Percentiles rank a stretch among this genome's conserved stretches.
phyloP scores from a whole-genome alignment of 2,888 invertebrate genomes.

The Dicyrtoma fusca region DNA sequence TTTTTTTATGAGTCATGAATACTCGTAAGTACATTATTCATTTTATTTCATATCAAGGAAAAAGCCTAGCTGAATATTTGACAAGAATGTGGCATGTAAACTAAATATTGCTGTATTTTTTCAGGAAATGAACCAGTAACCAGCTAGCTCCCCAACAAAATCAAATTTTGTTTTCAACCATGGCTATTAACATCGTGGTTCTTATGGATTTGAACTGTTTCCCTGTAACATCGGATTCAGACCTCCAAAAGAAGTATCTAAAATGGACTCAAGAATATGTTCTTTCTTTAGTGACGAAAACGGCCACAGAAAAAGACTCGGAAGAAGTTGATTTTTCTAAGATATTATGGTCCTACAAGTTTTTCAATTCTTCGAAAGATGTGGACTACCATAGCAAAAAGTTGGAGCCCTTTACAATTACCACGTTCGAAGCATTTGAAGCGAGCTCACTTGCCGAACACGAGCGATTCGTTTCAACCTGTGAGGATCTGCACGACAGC shows the following conservation, averaged over 20 bases:
- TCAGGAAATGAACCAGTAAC: no score
- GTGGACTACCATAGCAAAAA: slow-evolving; percentile 41
- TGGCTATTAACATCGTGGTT: slow-evolving; percentile 35
- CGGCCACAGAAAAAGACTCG: slow-evolving; percentile 35
- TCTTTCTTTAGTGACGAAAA: slow-evolving; percentile 39
- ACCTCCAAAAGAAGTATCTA: slow-evolving; percentile 8
- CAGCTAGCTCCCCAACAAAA: no score
- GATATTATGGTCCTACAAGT: slow-evolving; percentile 47
- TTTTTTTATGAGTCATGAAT: no score
- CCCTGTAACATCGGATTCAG: slow-evolving; percentile 17
- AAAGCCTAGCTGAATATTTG: no score
- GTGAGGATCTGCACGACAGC: not conserved
- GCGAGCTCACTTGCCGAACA: slow-evolving; percentile 2
- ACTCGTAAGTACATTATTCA: no score
- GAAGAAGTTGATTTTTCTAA: slow-evolving; percentile 35
- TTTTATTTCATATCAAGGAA: no score
- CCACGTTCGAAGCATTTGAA: slow-evolving; percentile 44
- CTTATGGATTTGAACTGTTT: slow-evolving; percentile 38
- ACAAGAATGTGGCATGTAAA: no score
- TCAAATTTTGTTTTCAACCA: not conserved
- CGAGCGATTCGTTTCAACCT: slow-evolving; percentile 10
- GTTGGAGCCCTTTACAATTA: slow-evolving; percentile 42
- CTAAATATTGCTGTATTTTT: no score
- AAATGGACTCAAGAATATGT: slow-evolving; percentile 47
- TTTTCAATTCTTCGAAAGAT: slow-evolving; percentile 45